Evolutionary conservation across 2,113 vertebrate genomes (phyloP).

Genomic region (Eudorcas thomsonii): DNA sequence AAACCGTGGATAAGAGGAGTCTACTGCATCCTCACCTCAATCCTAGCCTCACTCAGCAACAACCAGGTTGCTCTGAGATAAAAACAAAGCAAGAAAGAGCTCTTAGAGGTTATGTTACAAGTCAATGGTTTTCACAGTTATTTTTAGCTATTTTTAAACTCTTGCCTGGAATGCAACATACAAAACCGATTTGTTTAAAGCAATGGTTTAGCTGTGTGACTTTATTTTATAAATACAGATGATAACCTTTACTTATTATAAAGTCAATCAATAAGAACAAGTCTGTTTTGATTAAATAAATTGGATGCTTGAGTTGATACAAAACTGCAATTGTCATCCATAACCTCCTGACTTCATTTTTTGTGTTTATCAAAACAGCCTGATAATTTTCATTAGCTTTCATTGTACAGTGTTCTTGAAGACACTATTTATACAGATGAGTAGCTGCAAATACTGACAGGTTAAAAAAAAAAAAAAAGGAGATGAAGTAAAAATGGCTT

Average conservation of each 20-base stretch:
- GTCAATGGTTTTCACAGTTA: background rate
- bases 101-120: background rate
- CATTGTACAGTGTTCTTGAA: background rate
- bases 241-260: conserved; percentile 55
- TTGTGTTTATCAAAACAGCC: conserved; percentile 57
- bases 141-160: background rate
- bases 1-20: background rate
- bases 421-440: conserved; percentile 48
- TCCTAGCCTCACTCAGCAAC: background rate
- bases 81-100: background rate
- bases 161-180: background rate
- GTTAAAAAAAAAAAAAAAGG: background rate
- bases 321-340: conserved; percentile 34
- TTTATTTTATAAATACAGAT: conserved; percentile 36
- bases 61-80: background rate
- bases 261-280: conserved; percentile 63
- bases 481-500: background rate
- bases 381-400: conserved; percentile 63
- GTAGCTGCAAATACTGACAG: conserved; percentile 1
- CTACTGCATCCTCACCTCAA: too few relatives aligned
- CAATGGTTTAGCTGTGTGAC: background rate
- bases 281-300: conserved; percentile 63
- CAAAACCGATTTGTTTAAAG: background rate
- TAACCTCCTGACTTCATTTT: conserved; percentile 36
- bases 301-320: conserved; percentile 32